Percentiles rank a stretch among this genome's conserved stretches.
These are phyloP conservation scores for Ericerus pela DNA, from an alignment of 1,140 invertebrate species.

Conservation along the genomic window DNA sequence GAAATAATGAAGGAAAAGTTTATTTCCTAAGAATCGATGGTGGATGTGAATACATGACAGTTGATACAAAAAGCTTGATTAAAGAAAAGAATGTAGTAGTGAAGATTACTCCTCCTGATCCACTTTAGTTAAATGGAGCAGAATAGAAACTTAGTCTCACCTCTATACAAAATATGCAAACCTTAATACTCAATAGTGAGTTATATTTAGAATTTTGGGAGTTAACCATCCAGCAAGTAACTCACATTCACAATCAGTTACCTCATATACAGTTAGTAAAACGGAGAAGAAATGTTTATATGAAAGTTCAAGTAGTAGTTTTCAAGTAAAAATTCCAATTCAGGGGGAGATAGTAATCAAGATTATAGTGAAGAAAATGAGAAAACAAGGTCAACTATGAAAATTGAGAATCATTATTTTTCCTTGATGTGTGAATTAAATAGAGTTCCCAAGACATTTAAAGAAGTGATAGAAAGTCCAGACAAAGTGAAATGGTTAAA, in stretches of 20 bases:
- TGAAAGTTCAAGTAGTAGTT: too few relatives aligned
- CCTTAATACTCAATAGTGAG: constrained; percentile 7
- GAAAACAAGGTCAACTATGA: too few relatives aligned
- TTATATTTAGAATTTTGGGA: not conserved
- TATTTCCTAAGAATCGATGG: constrained; percentile 26
- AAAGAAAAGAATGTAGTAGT: constrained; percentile 26
- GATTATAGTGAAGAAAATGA: too few relatives aligned
- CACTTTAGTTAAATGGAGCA: constrained; percentile 29
- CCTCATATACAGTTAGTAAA: too few relatives aligned
- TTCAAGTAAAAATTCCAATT: too few relatives aligned
- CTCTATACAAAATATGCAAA: constrained; percentile 8
- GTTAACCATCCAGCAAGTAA: too few relatives aligned
- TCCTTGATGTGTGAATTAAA: too few relatives aligned
- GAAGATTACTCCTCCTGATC: constrained; percentile 26
- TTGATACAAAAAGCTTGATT: constrained; percentile 26
- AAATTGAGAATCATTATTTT: too few relatives aligned
- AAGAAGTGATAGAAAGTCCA: not conserved
- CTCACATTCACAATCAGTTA: too few relatives aligned
- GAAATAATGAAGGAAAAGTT: not conserved
- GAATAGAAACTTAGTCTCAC: constrained; percentile 27
- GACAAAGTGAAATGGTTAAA: constrained; percentile 24
- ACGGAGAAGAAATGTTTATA: too few relatives aligned
- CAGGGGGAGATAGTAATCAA: too few relatives aligned
- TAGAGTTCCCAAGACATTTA: not conserved
- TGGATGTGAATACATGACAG: constrained; percentile 31